Evolutionary conservation across 37 sponge, comb jelly and placozoan genomes (phyloP), one percentile per base, ranked within the genome.

Genomic region (Beroe forskalii): DNA sequence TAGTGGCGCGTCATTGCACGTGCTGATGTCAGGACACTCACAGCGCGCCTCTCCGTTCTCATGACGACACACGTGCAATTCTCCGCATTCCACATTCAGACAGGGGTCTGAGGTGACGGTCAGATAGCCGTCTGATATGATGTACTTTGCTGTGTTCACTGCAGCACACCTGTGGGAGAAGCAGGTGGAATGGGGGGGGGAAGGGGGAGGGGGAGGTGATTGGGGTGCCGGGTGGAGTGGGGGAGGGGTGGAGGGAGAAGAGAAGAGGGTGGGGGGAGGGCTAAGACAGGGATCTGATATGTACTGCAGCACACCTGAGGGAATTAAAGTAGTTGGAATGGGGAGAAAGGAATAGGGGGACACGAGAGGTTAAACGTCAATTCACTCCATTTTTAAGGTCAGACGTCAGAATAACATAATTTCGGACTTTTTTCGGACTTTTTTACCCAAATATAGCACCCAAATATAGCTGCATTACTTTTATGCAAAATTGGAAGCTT

Each of bases 91-190:
- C 9, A 37, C 40, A 72, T 37, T 3, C 75, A 8, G 23, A 36
- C 75, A 72, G 40, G 75, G 75, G 39, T 72, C 40, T 6, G 39
- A 20, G 22, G 31, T 4, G 1, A 72, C 75, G 22, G 75, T 72
- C 39, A 72, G 20, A 20, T 72, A 72, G 39, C 39, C 75, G 40
- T 72, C 75, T 3, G 75, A 72, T 72, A 72, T 72, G 1, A 72
- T 23, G 75, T 72, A 72, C 22, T 37, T 39, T 36, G 31, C 19
- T 6, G 75, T 33, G 75, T 72, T 72, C 4, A 37, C 75, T 33
- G 75, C 75, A 8, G 75, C 75, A 72, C 75, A 72, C 22, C 75
- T 72, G 75, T 20, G n/a, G n/a, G n/a, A n/a, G n/a, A n/a, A n/a
- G n/a, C n/a, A n/a, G n/a, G 9, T 9, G 60, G 60, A 20, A 9